Percentiles rank a stretch among this genome's conserved stretches.
These are phyloP conservation scores for Hirtodrosophila duncani DNA, from an alignment of 2,888 invertebrate genomes.

Conservation along the genomic window DNA sequence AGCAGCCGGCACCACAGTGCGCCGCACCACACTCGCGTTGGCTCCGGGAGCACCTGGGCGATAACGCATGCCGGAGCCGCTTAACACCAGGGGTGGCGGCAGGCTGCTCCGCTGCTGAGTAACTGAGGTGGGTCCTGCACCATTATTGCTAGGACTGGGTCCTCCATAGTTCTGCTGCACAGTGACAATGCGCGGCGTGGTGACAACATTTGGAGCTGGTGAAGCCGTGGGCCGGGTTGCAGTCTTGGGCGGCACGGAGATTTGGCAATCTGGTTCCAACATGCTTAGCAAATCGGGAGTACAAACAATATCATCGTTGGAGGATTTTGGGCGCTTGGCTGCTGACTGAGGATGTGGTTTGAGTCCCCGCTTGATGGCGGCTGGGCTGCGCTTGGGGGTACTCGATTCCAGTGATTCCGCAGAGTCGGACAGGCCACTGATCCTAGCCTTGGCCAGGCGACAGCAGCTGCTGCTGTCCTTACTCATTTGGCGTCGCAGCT, in stretches of 20 bases:
- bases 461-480: slow-evolving; percentile 75
- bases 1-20: slow-evolving; percentile 66
- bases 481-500: slow-evolving; percentile 57
- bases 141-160: slow-evolving; percentile 24
- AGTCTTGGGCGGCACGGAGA: slow-evolving; percentile 65
- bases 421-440: slow-evolving; percentile 71
- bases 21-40: slow-evolving; percentile 53
- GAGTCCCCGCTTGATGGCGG: not conserved
- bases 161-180: slow-evolving; percentile 58
- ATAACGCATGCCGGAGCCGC: slow-evolving; percentile 68
- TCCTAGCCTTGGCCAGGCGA: slow-evolving; percentile 67
- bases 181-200: slow-evolving; percentile 55
- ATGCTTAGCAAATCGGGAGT: slow-evolving; percentile 81
- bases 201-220: slow-evolving; percentile 19
- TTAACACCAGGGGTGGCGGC: slow-evolving; percentile 74
- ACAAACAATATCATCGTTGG: slow-evolving; percentile 81
- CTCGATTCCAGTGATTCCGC: slow-evolving; percentile 72
- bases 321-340: slow-evolving; percentile 63
- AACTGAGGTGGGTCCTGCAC: not conserved
- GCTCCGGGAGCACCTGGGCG: slow-evolving; percentile 49
- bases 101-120: slow-evolving; percentile 33
- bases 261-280: slow-evolving; percentile 76
- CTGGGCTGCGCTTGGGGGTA: slow-evolving; percentile 65
- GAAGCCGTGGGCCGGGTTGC: slow-evolving; percentile 23
- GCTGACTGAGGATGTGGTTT: slow-evolving; percentile 32